phyloP scores from a whole-genome alignment of 2,888 invertebrate species.

The Oasisia sp. region DNA sequence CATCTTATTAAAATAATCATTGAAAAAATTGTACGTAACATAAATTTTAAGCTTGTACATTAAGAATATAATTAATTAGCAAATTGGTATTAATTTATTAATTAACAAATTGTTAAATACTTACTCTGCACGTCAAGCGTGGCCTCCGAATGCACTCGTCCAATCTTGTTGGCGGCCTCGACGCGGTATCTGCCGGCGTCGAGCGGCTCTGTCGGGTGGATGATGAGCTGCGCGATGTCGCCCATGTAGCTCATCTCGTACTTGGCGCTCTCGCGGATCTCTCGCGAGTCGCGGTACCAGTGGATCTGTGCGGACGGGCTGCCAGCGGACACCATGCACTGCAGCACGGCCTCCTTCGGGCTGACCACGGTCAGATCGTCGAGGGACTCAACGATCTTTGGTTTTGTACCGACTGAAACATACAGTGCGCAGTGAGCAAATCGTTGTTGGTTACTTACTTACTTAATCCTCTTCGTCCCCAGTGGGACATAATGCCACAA shows the following conservation, averaged over 20 bases:
- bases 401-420: conserved; percentile 37
- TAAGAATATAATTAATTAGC: too few relatives aligned
- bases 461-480: too few relatives aligned
- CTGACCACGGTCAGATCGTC: conserved; percentile 38
- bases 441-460: too few relatives aligned
- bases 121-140: conserved; percentile 73
- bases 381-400: conserved; percentile 38
- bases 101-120: conserved; percentile 18
- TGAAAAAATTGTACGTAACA: too few relatives aligned
- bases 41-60: too few relatives aligned
- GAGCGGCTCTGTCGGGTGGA: conserved; percentile 75
- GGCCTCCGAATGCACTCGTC: conserved; percentile 76
- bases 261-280: conserved; percentile 60
- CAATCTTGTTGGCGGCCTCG: conserved; percentile 75
- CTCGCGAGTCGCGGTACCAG: conserved; percentile 41
- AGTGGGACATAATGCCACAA: too few relatives aligned
- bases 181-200: conserved; percentile 83
- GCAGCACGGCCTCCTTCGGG: conserved; percentile 38
- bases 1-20: too few relatives aligned
- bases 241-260: conserved; percentile 33
- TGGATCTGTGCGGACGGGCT: conserved; percentile 42
- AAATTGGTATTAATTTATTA: too few relatives aligned
- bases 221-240: conserved; percentile 72
- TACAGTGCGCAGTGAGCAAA: too few relatives aligned
- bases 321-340: conserved; percentile 42